These are phyloP conservation scores for Nephrotoma appendiculata DNA, from an alignment of 2,888 invertebrate species.

Conservation along the genomic window DNA sequence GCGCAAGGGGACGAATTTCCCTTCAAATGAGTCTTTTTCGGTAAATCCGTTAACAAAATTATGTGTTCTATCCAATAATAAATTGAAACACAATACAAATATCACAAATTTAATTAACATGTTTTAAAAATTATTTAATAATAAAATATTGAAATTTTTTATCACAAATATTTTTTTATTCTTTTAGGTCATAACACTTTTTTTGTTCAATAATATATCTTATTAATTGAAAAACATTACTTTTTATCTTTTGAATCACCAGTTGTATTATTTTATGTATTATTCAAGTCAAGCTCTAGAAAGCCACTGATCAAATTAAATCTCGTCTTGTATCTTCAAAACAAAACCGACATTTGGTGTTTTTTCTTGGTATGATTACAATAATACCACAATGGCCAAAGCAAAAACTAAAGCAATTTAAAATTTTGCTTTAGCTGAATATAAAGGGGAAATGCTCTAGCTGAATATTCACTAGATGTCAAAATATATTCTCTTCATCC, in stretches of 20 bases:
- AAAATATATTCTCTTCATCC: too few relatives aligned
- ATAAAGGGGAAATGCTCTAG: too few relatives aligned
- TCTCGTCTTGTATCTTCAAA: not conserved
- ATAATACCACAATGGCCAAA: too few relatives aligned
- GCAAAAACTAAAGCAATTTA: too few relatives aligned
- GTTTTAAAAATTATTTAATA: not conserved
- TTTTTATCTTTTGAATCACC: not conserved
- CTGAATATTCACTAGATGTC: too few relatives aligned
- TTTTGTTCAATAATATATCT: not conserved
- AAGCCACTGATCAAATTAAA: not conserved
- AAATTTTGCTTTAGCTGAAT: too few relatives aligned
- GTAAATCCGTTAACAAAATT: not conserved
- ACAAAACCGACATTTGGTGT: not conserved
- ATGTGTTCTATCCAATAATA: not conserved
- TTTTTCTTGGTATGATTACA: too few relatives aligned
- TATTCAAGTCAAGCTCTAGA: not conserved
- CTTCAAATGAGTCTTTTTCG: not conserved
- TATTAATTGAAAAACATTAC: not conserved
- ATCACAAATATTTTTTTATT: not conserved
- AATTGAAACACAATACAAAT: not conserved
- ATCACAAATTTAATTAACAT: not conserved
- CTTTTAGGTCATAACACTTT: not conserved
- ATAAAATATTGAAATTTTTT: not conserved
- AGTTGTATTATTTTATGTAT: not conserved
- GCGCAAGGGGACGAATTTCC: not conserved